These are phyloP conservation scores for Magallana ariakensis DNA, from an alignment of 1,140 invertebrate species.

Conservation along the genomic window DNA sequence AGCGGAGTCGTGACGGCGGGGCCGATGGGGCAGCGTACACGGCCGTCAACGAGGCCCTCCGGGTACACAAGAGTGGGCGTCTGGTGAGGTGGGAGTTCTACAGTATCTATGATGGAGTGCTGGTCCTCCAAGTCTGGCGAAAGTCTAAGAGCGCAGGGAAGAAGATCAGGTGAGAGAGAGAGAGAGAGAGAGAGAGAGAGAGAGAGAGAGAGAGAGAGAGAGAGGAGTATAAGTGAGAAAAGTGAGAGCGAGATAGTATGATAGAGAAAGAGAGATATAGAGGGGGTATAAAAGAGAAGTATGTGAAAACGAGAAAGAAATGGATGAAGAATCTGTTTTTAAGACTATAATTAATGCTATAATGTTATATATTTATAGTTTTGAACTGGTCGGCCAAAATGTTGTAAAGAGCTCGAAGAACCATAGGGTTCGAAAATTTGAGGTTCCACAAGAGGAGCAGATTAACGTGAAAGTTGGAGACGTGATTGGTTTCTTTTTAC, in stretches of 20 bases:
- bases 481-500: conserved; percentile 48
- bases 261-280: neutral
- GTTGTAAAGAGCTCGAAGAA: conserved; percentile 12
- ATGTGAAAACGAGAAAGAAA: no score
- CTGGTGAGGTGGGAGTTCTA: conserved; percentile 50
- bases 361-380: conserved; percentile 30
- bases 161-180: neutral
- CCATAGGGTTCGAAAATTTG: conserved; percentile 17
- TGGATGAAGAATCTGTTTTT: no score
- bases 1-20: conserved; percentile 42
- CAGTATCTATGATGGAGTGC: conserved; percentile 49
- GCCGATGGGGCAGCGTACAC: neutral
- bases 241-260: no score
- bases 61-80: conserved; percentile 43
- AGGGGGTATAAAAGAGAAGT: no score
- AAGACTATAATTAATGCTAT: no score
- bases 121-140: conserved; percentile 51
- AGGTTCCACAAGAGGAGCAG: neutral
- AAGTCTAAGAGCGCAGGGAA: neutral
- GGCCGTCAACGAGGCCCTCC: conserved; percentile 43
- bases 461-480: conserved; percentile 46
- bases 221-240: no score
- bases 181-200: neutral
- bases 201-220: neutral
- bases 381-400: conserved; percentile 47